Evolutionary conservation across 2,113 vertebrate species (phyloP), one percentile per base, ranked within the genome.

Genomic region (Ardeotis arabs): DNA sequence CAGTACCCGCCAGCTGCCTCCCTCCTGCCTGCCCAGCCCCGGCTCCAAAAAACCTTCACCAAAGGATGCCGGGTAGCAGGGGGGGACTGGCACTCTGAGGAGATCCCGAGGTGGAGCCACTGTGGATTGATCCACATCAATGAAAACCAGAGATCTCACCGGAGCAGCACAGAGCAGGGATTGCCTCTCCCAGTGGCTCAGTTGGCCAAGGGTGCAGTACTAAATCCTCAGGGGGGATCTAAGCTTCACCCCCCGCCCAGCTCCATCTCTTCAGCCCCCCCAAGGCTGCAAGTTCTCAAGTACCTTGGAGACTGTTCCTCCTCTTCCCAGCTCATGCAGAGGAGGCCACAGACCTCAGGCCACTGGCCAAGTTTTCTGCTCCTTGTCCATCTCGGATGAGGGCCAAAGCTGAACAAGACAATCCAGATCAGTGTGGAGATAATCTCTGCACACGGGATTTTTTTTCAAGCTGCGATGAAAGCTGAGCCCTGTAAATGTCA

Each of bases 321-420:
- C 78, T 56, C 62, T 66, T 96, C 90, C 95, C 96, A 92, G 93
- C 83, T 97, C 80, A 89, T 1, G 31, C 81, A 96, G 73, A 91
- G 50, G 84, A 89, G 92, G 97, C 94, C 96, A 92, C 85, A 58
- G 92, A 96, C 92, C 95, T 95, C 81, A 94, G 97, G 96, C 91
- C 84, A 68, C 28, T 69, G 87, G 96, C 97, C 97, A 97, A 89
- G 80, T 89, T 95, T 95, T 96, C 96, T 97, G 93, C 92, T 97
- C 79, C 60, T 35, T 92, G 97, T 97, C 97, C 96, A 96, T 84
- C 92, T 91, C 87, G 96, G 96, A 92, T 72, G 62, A 92, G 79
- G 92, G 97, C 97, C 97, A 97, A 96, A 96, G 86, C 90, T 90
- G 94, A 97, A 88, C 85, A 93, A 96, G 96, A 95, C 95, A 91